These are phyloP conservation scores for Columba guinea DNA, from an alignment of 2,797 vertebrate genomes.

Conservation along the genomic window DNA sequence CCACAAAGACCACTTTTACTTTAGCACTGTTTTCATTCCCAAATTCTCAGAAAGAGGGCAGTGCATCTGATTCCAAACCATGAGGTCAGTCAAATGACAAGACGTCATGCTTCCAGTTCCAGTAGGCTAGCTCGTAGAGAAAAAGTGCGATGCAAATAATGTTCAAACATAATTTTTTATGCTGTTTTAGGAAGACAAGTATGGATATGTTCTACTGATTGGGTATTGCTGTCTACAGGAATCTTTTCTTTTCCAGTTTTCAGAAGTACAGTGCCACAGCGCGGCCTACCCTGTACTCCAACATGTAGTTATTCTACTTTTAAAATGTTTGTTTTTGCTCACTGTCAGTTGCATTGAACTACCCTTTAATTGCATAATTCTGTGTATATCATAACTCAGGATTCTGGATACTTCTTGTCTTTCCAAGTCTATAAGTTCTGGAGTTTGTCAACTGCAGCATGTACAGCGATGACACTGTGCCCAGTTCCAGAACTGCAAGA, in stretches of 20 bases:
- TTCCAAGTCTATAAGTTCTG: not conserved
- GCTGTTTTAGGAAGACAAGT: slow-evolving; percentile 77
- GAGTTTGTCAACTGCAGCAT: slow-evolving; percentile 43
- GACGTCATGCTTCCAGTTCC: slow-evolving; percentile 72
- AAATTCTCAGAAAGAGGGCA: slow-evolving; percentile 72
- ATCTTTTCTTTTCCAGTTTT: slow-evolving; percentile 81
- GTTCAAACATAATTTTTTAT: slow-evolving; percentile 68
- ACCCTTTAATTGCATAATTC: slow-evolving; percentile 52
- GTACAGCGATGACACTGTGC: slow-evolving; percentile 61
- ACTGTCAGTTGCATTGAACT: slow-evolving; percentile 59
- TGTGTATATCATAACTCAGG: slow-evolving; percentile 49
- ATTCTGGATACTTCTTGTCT: slow-evolving; percentile 49
- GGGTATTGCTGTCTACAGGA: slow-evolving; percentile 75
- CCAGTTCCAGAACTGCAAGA: slow-evolving; percentile 18
- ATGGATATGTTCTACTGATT: slow-evolving; percentile 75
- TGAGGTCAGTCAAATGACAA: slow-evolving; percentile 74
- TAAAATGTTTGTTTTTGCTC: slow-evolving; percentile 62
- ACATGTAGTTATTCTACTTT: slow-evolving; percentile 68
- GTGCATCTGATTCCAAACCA: slow-evolving; percentile 72
- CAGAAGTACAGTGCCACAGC: slow-evolving; percentile 74
- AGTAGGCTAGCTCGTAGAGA: slow-evolving; percentile 70
- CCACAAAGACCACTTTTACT: slow-evolving; percentile 64
- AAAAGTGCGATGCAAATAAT: slow-evolving; percentile 68
- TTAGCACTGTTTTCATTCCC: slow-evolving; percentile 70
- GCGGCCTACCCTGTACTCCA: slow-evolving; percentile 51